Base-by-base conservation (phyloP, 2,113 vertebrate species). In the Oenanthe melanoleuca region DNA sequence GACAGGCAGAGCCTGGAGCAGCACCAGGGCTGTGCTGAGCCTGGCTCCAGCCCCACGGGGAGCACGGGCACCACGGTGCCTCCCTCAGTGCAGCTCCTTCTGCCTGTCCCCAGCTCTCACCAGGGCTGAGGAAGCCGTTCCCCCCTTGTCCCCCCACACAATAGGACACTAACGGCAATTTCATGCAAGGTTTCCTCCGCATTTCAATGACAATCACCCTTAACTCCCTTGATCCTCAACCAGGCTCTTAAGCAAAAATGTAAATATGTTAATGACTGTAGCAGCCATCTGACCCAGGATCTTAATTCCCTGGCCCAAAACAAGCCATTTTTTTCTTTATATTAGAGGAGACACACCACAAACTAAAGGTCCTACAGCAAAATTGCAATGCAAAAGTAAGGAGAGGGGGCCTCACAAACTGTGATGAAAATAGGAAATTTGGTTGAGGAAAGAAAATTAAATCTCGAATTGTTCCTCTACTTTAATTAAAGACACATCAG, bases 181-280 rank as follows among this genome's bases (percentile, higher is more conserved):
- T 98, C 97, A 98, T 97, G 97, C 97, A 97, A 97, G 96, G 92
- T 97, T 98, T 97, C 91, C 95, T 90, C 95, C 5, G 33, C 95
- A 91, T 96, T 97, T 94, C 95, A 95, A 93, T 94, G 91, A 94
- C 96, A 98, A 98, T 98, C 96, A 80, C 61, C 50, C 95, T 86
- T 95, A 80, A 82, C 95, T 97, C 97, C 96, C 95, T 86, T 92
- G 91, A 97, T 89, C 91, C 86, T 88, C 88, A 71, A 81, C 31
- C 63, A 93, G 84, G 72, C 92, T 96, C 96, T 96, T 96, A 95
- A 91, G 84, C 90, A 96, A 96, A 97, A 96, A 95, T 93, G 95
- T 97, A 97, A 97, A 97, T 96, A 96, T 78, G 92, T 90, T 96
- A 95, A 95, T 94, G 81, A 95, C 90, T 12, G 2, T 65, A 89